Conservation (phyloP, 2,888 invertebrate species). For the Drosophila paranaensis region DNA sequence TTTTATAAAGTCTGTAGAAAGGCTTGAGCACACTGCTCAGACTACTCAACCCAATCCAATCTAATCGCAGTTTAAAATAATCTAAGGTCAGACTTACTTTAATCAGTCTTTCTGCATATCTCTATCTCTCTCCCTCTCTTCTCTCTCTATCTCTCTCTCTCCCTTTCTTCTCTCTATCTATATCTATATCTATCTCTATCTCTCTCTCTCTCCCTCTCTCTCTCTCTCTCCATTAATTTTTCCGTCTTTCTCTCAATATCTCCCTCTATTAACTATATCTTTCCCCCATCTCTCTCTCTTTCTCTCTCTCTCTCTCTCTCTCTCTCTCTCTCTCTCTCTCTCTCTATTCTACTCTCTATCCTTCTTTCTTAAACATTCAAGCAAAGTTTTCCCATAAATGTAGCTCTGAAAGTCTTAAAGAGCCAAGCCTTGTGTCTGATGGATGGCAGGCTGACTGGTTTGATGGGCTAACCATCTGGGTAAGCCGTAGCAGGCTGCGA, state of each 20-base stretch:
- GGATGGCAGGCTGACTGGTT: conserved; percentile 22
- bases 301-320: not conserved
- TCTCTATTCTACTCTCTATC: not conserved
- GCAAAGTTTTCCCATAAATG: conserved; percentile 18
- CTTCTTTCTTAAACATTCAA: not conserved
- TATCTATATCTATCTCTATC: not conserved
- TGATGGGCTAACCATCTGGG: conserved; percentile 20
- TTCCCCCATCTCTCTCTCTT: not conserved
- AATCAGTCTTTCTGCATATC: too few species aligned
- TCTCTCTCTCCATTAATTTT: not conserved
- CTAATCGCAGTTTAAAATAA: too few species aligned
- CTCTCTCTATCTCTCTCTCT: not conserved
- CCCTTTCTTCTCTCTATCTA: not conserved
- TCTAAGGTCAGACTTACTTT: too few species aligned
- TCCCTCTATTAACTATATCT: too few species aligned
- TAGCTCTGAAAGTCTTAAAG: conserved; percentile 8
- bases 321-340: not conserved
- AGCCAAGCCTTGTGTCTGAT: conserved; percentile 12
- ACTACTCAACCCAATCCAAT: too few species aligned
- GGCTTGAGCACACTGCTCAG: too few species aligned
- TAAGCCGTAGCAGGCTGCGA: not conserved
- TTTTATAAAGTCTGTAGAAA: too few species aligned
- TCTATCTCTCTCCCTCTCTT: too few species aligned
- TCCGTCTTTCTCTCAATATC: not conserved
- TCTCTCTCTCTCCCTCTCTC: not conserved